Evolutionary conservation across 2,797 vertebrate genomes (phyloP), one percentile per base, ranked within the genome.

Genomic region (Morelia viridis): DNA sequence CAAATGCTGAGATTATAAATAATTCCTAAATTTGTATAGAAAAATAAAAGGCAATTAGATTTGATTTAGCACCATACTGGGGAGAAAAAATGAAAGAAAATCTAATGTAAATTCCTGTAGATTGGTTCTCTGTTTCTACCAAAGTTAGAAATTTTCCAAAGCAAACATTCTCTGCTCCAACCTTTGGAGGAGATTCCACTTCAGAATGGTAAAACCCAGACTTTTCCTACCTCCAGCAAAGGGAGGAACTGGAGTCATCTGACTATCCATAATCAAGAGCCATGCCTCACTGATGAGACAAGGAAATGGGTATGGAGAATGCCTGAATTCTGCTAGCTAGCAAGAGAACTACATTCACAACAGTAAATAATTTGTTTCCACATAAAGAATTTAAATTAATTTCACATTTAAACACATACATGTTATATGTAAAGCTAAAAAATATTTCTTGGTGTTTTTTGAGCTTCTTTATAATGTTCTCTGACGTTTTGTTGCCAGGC

Each of bases 361-460:
- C 35, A 46, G 9, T 80, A 60, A 64, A 85, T 2, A 6, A 17
- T 86, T 89, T n/a, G 60, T n/a, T 86, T 71, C 80, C 2, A 57
- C 26, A 50, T 58, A 65, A 89, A 61, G 13, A 19, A 86, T 89
- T 57, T 46, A 86, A 89, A 86, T 84, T 92, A 87, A 89, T 68
- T 71, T 62, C 91, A 86, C 9, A 76, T 90, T 92, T 46, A 76
- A 61, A 76, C 61, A 57, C 12, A 8, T 50, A 13, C 4, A 53
- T 68, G 41, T 58, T 50, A 68, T 26, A 61, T 85, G 50, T 28
- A 89, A 89, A 58, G 26, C 62, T 89, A 83, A 62, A n/a, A 53
- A 46, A 35, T 31, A 8, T 11, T 76, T 76, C 17, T 41, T 76
- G 71, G 3, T 76, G 35, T 41, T 76, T 7, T 76, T 41, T 41